Conservation (phyloP, 2,113 vertebrate genomes). For the Centrocercus urophasianus region DNA sequence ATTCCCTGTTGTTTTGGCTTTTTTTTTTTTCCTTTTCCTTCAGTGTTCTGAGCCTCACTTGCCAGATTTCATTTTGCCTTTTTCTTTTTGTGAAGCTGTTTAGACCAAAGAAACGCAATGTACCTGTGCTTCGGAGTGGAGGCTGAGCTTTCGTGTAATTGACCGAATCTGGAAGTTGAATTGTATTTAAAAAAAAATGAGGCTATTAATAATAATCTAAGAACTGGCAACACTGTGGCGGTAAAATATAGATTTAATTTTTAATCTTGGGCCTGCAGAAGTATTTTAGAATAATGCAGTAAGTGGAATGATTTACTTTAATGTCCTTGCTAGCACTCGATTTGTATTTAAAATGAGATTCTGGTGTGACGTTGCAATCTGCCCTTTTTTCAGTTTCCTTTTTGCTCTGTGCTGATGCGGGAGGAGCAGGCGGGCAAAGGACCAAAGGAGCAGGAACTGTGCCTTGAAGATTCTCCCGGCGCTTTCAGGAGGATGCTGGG, state of each 20-base stretch:
- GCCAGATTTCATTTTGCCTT: not conserved
- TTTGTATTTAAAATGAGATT: not conserved
- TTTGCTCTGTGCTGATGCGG: not conserved
- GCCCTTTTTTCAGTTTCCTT: not conserved
- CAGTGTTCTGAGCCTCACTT: not conserved
- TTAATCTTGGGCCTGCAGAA: not conserved
- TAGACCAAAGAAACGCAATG: not conserved
- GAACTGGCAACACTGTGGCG: not conserved
- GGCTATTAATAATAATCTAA: not conserved
- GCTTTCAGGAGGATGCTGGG: not conserved
- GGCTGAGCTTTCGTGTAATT: not conserved
- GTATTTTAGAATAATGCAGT: constrained; percentile 7
- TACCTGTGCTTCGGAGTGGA: not conserved
- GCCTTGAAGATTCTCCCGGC: not conserved
- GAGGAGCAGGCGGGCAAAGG: not conserved
- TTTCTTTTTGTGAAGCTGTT: not conserved
- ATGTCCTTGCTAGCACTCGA: not conserved
- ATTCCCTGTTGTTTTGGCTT: too few relatives aligned
- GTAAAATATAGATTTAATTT: not conserved
- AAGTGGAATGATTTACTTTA: not conserved
- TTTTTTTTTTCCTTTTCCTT: not conserved
- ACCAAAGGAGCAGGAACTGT: not conserved
- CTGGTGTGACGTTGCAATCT: not conserved
- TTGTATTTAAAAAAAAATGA: not conserved
- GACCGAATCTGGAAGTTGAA: not conserved